phyloP scores from a whole-genome alignment of 2,888 invertebrate species.

The Pterostichus madidus region DNA sequence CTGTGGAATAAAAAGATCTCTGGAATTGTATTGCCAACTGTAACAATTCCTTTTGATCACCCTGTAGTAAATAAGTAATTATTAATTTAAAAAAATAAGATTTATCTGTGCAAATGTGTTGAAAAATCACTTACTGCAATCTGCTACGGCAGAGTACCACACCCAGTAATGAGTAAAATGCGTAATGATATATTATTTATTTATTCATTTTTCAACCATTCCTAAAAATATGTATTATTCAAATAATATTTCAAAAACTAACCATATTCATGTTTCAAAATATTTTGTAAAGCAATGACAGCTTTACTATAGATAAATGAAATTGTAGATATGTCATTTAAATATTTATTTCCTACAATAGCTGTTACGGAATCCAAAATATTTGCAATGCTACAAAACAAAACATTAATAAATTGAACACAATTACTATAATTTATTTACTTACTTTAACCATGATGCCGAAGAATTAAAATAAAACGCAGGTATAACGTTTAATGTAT shows the following conservation, averaged over 20 bases:
- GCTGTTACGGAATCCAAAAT: slow-evolving; percentile 29
- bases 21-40: too few species aligned
- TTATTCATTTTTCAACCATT: too few species aligned
- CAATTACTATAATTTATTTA: slow-evolving; percentile 1
- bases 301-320: slow-evolving; percentile 48
- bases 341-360: slow-evolving; percentile 25
- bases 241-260: slow-evolving; percentile 4
- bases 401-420: not conserved
- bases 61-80: too few species aligned
- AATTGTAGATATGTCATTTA: slow-evolving; percentile 21
- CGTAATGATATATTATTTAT: too few species aligned
- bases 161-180: too few species aligned
- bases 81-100: too few species aligned
- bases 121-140: too few species aligned
- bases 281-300: slow-evolving; percentile 57
- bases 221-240: too few species aligned
- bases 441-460: slow-evolving; percentile 57
- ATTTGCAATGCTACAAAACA: slow-evolving; percentile 50
- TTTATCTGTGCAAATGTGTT: too few species aligned
- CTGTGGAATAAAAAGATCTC: too few species aligned
- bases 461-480: slow-evolving; percentile 46
- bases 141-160: too few species aligned
- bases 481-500: slow-evolving; percentile 28
- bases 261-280: slow-evolving; percentile 51
- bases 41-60: too few species aligned